Evolutionary conservation across 2,113 vertebrate species (phyloP), one percentile per base, ranked within the genome.

Genomic region (Lipotes vexillifer): DNA sequence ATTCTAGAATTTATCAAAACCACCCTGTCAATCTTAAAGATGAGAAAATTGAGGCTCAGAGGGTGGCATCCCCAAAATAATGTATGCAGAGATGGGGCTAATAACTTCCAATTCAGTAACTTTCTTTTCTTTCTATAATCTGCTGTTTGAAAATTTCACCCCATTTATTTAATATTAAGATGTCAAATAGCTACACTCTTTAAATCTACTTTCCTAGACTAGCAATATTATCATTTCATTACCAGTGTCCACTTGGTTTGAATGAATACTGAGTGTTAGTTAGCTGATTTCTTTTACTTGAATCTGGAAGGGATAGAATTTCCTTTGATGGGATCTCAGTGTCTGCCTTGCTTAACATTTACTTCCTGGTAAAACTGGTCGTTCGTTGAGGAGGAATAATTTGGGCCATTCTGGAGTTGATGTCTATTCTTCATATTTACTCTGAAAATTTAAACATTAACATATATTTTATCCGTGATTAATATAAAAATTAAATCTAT

Each of bases 231-330:
- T 90, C 94, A 82, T 97, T 97, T 95, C 94, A 86, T 98, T 98
- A 96, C 93, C 97, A 96, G 87, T 97, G 78, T 88, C 89, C 57
- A 97, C 71, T 98, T 98, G 97, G 94, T 97, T 98, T 98, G 95
- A 98, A 96, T 98, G 92, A 88, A 95, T 94, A 82, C 41, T 96
- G 1, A 1, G 36, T 52, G 36, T 94, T 75, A 88, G 31, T 77
- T 69, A 95, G 65, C 78, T 84, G 84, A 77, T 38, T 82, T 98
- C 86, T 84, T 57, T 13, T 44, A 97, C 94, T 71, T 97, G 83
- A 98, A 98, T 98, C 90, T 97, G 93, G 86, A 97, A 96, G 63
- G 93, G 65, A 89, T 83, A 52, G 44, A 97, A 96, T 95, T 97
- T 75, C n/a, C 80, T 36, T 65, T 96, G 74, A 66, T 90, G 92